Evolutionary conservation across 1,140 invertebrate species (phyloP).

Genomic region (Arion vulgaris): DNA sequence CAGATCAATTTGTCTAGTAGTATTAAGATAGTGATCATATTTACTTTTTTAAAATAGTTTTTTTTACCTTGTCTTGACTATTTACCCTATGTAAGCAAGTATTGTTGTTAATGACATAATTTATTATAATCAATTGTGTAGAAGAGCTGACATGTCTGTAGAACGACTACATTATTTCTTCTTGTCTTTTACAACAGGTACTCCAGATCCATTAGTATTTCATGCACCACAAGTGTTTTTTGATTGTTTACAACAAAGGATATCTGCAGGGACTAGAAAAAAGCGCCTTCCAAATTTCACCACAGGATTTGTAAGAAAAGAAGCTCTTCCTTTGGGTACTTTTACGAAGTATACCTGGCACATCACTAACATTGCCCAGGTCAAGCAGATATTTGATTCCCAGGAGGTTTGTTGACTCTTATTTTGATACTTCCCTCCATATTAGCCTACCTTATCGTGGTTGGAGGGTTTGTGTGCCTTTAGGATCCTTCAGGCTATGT

Average conservation of each 20-base stretch:
- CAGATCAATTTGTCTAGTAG: too few species aligned
- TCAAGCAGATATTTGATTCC: slow-evolving; percentile 85
- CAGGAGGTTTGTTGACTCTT: slow-evolving; percentile 74
- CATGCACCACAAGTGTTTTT: slow-evolving; percentile 82
- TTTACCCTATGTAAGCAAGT: too few species aligned
- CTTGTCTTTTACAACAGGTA: slow-evolving; percentile 58
- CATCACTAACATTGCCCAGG: slow-evolving; percentile 82
- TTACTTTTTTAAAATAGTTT: too few species aligned
- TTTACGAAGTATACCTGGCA: slow-evolving; percentile 84
- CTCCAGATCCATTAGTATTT: slow-evolving; percentile 81
- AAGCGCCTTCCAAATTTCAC: slow-evolving; percentile 80
- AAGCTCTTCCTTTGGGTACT: slow-evolving; percentile 79
- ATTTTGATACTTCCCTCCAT: too few species aligned
- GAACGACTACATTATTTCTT: not conserved
- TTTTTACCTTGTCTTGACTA: too few species aligned
- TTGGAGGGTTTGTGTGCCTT: too few species aligned
- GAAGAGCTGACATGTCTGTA: too few species aligned
- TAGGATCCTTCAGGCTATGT: too few species aligned
- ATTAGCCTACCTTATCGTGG: too few species aligned
- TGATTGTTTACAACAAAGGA: slow-evolving; percentile 81
- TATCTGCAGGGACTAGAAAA: slow-evolving; percentile 79
- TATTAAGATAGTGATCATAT: too few species aligned
- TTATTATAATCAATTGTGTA: too few species aligned
- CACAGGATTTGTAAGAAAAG: slow-evolving; percentile 76
- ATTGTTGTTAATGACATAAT: too few species aligned